phyloP scores from a whole-genome alignment of 1,140 invertebrate genomes.

The Pararge aegeria region DNA sequence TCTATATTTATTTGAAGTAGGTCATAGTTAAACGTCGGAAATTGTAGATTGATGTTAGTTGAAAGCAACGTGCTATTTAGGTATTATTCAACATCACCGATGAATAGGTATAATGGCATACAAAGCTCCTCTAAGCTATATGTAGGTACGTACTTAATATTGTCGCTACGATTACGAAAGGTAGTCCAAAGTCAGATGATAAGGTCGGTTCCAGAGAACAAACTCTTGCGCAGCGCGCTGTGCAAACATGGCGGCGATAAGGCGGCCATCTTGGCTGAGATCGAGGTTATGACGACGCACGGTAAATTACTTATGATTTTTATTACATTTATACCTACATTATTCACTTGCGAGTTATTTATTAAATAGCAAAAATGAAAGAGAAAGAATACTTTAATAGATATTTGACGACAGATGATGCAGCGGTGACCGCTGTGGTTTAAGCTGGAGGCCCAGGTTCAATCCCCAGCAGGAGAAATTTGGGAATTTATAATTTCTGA shows the following conservation, averaged over 20 bases:
- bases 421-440: too few relatives aligned
- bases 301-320: constrained; percentile 20
- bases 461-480: too few relatives aligned
- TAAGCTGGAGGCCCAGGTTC: too few relatives aligned
- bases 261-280: constrained; percentile 62
- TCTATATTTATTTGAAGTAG: too few relatives aligned
- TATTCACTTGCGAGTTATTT: neutral
- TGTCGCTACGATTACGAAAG: constrained; percentile 24
- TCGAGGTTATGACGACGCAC: constrained; percentile 50
- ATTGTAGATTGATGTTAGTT: too few relatives aligned
- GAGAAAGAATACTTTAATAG: neutral
- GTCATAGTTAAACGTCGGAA: too few relatives aligned
- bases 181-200: constrained; percentile 33
- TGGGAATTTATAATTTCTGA: too few relatives aligned
- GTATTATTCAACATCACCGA: too few relatives aligned
- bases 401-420: too few relatives aligned
- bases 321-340: constrained; percentile 6
- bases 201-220: constrained; percentile 54
- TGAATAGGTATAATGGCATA: neutral
- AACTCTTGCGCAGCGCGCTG: constrained; percentile 67
- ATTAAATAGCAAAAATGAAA: neutral
- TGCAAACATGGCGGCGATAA: constrained; percentile 71
- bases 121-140: neutral
- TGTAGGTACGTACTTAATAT: constrained; percentile 3
- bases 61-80: too few relatives aligned